phyloP scores from a whole-genome alignment of 2,888 invertebrate genomes.

The Phengaris arion region DNA sequence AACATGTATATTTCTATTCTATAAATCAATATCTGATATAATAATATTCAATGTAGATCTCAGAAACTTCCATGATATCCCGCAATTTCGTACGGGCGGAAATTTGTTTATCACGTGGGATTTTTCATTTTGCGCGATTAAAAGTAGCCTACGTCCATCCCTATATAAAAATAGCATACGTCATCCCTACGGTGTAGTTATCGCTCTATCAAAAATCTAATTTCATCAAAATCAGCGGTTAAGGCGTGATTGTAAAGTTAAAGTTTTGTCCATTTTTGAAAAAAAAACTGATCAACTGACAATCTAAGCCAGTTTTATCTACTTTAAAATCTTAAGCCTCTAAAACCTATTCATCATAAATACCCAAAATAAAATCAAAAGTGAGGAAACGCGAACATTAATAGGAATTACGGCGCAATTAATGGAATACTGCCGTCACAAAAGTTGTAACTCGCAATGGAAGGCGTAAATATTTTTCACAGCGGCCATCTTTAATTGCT shows the following conservation, averaged over 20 bases:
- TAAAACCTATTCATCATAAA: constrained; percentile 34
- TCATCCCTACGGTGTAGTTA: no score
- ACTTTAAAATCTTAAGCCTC: neutral
- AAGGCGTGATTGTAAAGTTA: neutral
- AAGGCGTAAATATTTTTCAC: constrained; percentile 59
- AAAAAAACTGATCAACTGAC: neutral
- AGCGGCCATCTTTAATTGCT: constrained; percentile 56
- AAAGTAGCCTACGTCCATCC: no score
- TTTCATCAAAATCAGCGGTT: no score
- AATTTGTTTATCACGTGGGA: no score
- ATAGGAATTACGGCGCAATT: neutral
- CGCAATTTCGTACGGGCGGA: no score
- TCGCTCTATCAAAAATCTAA: neutral
- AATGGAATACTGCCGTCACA: constrained; percentile 17
- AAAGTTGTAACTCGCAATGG: constrained; percentile 50
- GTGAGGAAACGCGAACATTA: constrained; percentile 17
- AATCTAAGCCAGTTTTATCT: neutral
- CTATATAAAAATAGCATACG: no score
- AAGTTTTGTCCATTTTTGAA: neutral
- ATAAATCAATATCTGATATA: constrained; percentile 8
- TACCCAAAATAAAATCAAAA: constrained; percentile 18
- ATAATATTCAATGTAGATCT: neutral
- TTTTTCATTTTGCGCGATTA: no score
- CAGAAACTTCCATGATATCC: neutral
- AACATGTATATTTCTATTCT: neutral